A percentile compares a stretch with the other conserved stretches of the same genome.
Conservation (phyloP, 1,140 invertebrate genomes). For the Euwallacea similis region DNA sequence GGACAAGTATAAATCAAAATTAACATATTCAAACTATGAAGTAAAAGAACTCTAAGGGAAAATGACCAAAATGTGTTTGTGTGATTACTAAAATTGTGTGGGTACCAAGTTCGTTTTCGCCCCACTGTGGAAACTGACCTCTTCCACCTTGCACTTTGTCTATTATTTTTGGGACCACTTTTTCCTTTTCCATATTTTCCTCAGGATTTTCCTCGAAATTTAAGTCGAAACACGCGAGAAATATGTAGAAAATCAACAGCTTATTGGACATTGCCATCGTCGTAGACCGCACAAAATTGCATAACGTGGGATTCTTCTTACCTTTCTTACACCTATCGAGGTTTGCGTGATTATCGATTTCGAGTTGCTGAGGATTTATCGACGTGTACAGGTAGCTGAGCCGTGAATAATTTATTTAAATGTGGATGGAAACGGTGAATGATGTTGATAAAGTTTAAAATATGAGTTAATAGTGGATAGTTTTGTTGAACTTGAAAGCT, state of each 20-base stretch:
- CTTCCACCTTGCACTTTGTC: conserved; percentile 49
- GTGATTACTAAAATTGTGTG: conserved; percentile 71
- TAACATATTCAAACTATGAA: not conserved
- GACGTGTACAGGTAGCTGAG: too few relatives aligned
- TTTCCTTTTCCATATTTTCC: conserved; percentile 54
- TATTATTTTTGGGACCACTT: conserved; percentile 57
- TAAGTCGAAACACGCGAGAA: not conserved
- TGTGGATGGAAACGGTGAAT: too few relatives aligned
- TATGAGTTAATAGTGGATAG: too few relatives aligned
- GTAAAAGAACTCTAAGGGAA: not conserved
- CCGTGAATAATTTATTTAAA: too few relatives aligned
- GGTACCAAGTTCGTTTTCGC: conserved; percentile 69
- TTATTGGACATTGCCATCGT: conserved; percentile 7
- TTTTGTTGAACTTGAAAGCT: too few relatives aligned
- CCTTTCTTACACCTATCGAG: too few relatives aligned
- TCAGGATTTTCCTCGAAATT: not conserved
- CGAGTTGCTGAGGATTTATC: too few relatives aligned
- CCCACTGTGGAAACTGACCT: conserved; percentile 57
- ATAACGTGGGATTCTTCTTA: not conserved
- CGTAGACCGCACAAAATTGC: not conserved
- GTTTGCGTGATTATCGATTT: too few relatives aligned
- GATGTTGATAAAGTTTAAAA: too few relatives aligned
- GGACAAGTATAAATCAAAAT: not conserved
- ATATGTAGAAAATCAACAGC: conserved; percentile 7
- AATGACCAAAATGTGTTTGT: conserved; percentile 54